Evolutionary conservation across 2,888 invertebrate genomes (phyloP).

Genomic region (Eutolmus rufibarbis): DNA sequence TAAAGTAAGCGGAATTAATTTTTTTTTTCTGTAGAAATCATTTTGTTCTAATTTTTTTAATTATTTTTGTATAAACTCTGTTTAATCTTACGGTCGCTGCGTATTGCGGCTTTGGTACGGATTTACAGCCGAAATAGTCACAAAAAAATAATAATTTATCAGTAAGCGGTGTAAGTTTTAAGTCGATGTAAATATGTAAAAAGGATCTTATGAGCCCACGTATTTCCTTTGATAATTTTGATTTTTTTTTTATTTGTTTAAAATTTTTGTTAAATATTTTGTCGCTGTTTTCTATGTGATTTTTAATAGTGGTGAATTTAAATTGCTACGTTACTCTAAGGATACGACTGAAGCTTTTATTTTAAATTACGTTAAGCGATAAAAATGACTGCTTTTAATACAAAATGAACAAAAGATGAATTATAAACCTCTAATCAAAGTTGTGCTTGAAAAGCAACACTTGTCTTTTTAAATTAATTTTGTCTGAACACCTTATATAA

Average conservation of each 20-base stretch:
- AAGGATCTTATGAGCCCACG: background rate
- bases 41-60: background rate
- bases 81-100: background rate
- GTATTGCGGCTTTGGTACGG: background rate
- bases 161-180: slow-evolving; percentile 15
- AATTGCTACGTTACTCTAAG: background rate
- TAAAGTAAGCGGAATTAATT: background rate
- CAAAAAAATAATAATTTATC: background rate
- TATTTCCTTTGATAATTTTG: background rate
- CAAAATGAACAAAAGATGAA: too few relatives aligned
- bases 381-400: too few relatives aligned
- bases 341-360: background rate
- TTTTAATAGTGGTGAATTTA: background rate
- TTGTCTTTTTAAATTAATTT: background rate
- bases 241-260: too few relatives aligned
- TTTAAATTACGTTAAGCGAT: background rate
- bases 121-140: slow-evolving; percentile 12
- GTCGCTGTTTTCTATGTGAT: background rate
- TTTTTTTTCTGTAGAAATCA: background rate
- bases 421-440: too few relatives aligned
- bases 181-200: slow-evolving; percentile 34
- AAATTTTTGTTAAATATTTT: background rate
- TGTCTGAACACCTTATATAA: background rate
- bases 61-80: background rate
- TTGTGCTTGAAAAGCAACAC: background rate